Percentiles rank a stretch among this genome's conserved stretches.
These are phyloP conservation scores for Hippasteria phrygiana DNA, from an alignment of 53 echinoderm and acorn worm species.

Conservation along the genomic window DNA sequence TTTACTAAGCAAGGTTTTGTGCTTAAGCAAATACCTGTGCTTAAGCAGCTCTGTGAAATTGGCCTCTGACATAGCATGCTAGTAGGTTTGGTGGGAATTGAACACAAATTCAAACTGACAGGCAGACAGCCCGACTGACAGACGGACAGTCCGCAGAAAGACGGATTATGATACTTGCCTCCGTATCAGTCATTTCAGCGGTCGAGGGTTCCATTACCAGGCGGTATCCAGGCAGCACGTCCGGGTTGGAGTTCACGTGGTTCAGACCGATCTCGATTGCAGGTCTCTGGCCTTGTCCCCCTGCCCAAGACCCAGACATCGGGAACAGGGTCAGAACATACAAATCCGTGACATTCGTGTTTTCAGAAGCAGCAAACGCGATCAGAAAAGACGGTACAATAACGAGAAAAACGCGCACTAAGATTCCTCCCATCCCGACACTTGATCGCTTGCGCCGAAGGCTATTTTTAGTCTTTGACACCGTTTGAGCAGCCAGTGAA, in stretches of 20 bases:
- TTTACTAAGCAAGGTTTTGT: too few relatives aligned
- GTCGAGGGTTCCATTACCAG: conserved; percentile 60
- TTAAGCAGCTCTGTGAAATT: too few relatives aligned
- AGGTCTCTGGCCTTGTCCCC: conserved; percentile 77
- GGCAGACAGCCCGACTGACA: neutral
- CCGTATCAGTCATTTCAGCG: conserved; percentile 61
- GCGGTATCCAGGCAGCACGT: conserved; percentile 71
- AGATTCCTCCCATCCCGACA: neutral
- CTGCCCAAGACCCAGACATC: conserved; percentile 84
- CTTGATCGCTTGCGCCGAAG: neutral
- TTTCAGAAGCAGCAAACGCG: neutral
- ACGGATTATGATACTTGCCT: conserved; percentile 45
- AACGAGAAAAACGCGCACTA: neutral
- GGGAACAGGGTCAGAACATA: conserved; percentile 80
- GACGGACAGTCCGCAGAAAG: neutral
- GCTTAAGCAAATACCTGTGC: too few relatives aligned
- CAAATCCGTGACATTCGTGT: conserved; percentile 50
- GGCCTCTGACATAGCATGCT: too few relatives aligned
- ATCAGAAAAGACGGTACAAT: too few relatives aligned
- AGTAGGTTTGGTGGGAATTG: neutral
- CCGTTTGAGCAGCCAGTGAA: too few relatives aligned
- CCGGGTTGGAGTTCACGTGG: conserved; percentile 68
- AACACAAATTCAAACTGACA: neutral
- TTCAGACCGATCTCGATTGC: conserved; percentile 73
- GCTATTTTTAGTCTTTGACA: neutral